Evolutionary conservation across 2,113 vertebrate species (phyloP), one percentile per base, ranked within the genome.

Genomic region (Gallinago undulata): DNA sequence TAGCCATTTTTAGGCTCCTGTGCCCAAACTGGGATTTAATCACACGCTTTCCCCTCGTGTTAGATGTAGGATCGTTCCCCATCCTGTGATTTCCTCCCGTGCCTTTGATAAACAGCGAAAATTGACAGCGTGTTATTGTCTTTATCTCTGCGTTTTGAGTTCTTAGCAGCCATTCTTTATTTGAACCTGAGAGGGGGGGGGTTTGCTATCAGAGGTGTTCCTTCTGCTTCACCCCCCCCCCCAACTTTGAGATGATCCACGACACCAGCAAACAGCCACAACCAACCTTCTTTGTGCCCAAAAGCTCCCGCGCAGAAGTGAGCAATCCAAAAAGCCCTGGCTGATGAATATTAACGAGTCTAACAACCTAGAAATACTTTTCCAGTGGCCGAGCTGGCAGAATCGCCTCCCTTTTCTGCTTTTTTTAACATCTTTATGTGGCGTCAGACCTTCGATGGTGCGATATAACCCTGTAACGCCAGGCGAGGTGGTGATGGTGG

Each of bases 291-390:
- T 86, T 94, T 72, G 77, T 84, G 89, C 94, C 87, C 45, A 37
- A 77, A 82, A 72, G 91, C 91, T 92, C 19, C 1, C 8, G 22
- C 69, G 30, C 83, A 66, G 80, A 97, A 95, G 69, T 95, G 95
- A 97, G 93, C 94, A 95, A 45, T 93, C 89, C 70, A 13, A n/a
- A 85, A 85, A 94, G 81, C 81, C 66, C 87, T 67, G 67, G 33
- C 25, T 87, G 89, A 96, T 96, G 93, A 94, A 94, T 96, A 92
- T 95, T 94, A 94, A 95, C 67, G 51, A 97, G 57, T 3, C 74
- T 70, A 48, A 48, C 66, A 63, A 80, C 37, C 39, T 17, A 77
- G 74, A 87, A 87, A 37, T 19, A 63, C 31, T 67, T 89, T 91
- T 62, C 78, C 81, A 76, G 56, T 8, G 16, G 64, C 69, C 1